Conservation (phyloP, 2,113 vertebrate genomes). For the Himantopus leucocephalus region DNA sequence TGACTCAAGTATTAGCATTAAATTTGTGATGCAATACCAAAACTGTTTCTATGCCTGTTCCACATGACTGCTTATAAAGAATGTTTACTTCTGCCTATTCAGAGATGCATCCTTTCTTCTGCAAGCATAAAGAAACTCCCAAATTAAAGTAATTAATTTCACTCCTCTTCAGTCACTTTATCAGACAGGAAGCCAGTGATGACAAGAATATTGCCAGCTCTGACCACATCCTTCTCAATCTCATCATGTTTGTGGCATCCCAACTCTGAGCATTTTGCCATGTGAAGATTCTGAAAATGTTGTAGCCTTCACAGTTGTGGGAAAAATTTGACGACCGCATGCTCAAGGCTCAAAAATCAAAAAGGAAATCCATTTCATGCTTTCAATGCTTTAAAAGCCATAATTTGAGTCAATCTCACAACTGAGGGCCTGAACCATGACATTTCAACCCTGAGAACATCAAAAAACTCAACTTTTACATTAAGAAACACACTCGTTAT, state of each 20-base stretch:
- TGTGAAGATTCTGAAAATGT: not conserved
- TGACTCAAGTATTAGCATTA: slow-evolving; percentile 3
- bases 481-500: not conserved
- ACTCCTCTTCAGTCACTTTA: not conserved
- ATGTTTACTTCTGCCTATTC: not conserved
- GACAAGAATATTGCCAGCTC: not conserved
- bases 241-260: not conserved
- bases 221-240: not conserved
- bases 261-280: not conserved
- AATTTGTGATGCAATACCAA: not conserved
- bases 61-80: not conserved
- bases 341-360: not conserved
- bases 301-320: not conserved
- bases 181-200: not conserved
- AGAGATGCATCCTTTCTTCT: not conserved
- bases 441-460: not conserved
- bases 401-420: not conserved
- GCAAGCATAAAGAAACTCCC: not conserved
- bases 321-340: not conserved
- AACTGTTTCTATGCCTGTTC: not conserved
- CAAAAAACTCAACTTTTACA: not conserved
- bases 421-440: not conserved
- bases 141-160: not conserved
- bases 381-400: not conserved
- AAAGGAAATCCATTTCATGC: not conserved